Evolutionary conservation across 1,140 invertebrate genomes (phyloP).

Genomic region (Laupala kohalensis): DNA sequence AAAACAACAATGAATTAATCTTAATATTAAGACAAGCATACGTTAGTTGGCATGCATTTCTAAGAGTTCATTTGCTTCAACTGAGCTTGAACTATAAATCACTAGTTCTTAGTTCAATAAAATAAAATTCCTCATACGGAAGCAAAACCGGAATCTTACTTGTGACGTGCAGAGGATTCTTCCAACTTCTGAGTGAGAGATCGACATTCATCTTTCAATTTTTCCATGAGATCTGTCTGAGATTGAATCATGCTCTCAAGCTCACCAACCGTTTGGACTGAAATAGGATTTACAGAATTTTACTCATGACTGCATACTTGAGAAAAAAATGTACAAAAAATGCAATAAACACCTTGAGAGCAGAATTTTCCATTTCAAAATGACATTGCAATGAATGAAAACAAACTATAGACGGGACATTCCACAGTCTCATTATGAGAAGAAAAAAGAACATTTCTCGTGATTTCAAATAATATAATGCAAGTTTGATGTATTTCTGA

Average conservation of each 20-base stretch:
- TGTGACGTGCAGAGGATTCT: slow-evolving; percentile 65
- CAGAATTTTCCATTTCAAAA: too few relatives aligned
- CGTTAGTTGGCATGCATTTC: not conserved
- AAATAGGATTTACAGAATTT: slow-evolving; percentile 20
- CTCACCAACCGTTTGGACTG: slow-evolving; percentile 54
- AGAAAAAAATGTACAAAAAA: not conserved
- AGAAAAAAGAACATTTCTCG: too few relatives aligned
- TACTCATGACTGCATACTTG: not conserved
- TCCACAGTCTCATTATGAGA: too few relatives aligned
- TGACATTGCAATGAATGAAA: too few relatives aligned
- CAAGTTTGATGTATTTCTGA: too few relatives aligned
- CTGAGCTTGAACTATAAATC: too few relatives aligned
- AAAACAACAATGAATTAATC: too few relatives aligned
- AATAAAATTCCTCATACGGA: too few relatives aligned
- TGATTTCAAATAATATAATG: too few relatives aligned
- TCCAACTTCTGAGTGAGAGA: slow-evolving; percentile 71
- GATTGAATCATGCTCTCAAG: slow-evolving; percentile 72
- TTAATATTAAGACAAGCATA: not conserved
- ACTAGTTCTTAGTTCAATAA: too few relatives aligned
- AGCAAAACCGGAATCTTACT: slow-evolving; percentile 40
- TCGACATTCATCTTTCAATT: slow-evolving; percentile 71
- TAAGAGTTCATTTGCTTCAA: too few relatives aligned
- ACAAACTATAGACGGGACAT: too few relatives aligned
- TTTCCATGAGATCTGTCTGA: slow-evolving; percentile 77
- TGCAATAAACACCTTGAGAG: not conserved